phyloP scores from a whole-genome alignment of 2,797 vertebrate genomes.

The Cynopterus sphinx region DNA sequence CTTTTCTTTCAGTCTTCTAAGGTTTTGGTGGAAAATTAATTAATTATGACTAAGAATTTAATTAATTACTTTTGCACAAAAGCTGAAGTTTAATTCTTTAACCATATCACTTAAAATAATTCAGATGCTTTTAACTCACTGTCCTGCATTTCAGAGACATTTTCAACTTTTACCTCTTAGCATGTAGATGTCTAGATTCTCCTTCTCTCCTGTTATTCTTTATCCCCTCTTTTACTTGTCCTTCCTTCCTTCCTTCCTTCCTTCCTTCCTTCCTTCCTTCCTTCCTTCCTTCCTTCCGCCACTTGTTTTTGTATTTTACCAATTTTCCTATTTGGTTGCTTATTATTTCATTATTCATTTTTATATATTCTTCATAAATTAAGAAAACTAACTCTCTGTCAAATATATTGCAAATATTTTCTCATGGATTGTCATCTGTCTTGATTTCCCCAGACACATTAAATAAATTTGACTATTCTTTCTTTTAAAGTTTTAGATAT shows the following conservation, averaged over 20 bases:
- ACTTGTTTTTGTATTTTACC: not conserved
- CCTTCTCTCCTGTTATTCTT: not conserved
- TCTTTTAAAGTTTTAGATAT: not conserved
- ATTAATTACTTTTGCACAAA: constrained; percentile 33
- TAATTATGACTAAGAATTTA: constrained; percentile 24
- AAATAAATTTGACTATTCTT: not conserved
- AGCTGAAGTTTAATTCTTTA: constrained; percentile 57
- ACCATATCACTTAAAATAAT: constrained; percentile 9
- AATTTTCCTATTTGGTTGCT: not conserved
- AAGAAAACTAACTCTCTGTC: not conserved
- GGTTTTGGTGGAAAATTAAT: constrained; percentile 67
- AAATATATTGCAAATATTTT: not conserved
- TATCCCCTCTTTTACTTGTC: rapidly evolving
- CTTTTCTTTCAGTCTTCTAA: constrained; percentile 51
- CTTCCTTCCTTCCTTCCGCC: not conserved
- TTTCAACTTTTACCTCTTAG: constrained; percentile 50
- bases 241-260: too few species aligned
- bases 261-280: not conserved
- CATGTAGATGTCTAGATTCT: not conserved
- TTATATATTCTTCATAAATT: not conserved
- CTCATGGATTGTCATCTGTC: not conserved
- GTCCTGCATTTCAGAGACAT: constrained; percentile 68
- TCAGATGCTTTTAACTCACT: constrained; percentile 50
- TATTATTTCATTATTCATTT: not conserved
- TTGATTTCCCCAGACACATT: not conserved